Conservation (phyloP, 2,113 vertebrate genomes). For the Rhagologus leucostigma region DNA sequence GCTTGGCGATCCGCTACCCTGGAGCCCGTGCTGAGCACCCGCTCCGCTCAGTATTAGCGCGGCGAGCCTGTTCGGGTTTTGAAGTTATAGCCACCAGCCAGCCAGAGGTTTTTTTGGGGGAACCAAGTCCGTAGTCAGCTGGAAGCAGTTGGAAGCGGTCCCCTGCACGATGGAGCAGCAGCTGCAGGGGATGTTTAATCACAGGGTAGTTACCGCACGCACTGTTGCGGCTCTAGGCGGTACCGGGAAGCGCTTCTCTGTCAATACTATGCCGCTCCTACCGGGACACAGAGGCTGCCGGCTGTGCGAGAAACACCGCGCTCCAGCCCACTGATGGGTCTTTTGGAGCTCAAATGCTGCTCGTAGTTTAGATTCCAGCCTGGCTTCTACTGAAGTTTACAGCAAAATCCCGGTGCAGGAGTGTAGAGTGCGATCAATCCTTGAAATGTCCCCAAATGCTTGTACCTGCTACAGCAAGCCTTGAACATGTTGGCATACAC, state of each 20-base stretch:
- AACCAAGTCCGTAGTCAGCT: neutral
- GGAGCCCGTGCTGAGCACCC: neutral
- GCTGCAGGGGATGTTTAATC: neutral
- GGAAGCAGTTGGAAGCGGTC: neutral
- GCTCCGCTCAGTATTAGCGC: neutral
- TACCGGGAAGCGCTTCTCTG: neutral
- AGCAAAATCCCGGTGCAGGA: neutral
- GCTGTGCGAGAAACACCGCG: neutral
- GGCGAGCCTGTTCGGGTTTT: neutral
- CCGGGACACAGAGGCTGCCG: neutral
- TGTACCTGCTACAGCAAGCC: neutral
- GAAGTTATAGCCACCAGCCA: neutral
- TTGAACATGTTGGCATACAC: neutral
- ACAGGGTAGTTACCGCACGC: neutral
- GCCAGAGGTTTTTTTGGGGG: neutral
- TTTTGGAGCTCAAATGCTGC: neutral
- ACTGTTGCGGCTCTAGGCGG: neutral
- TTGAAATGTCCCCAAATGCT: neutral
- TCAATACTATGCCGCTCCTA: neutral
- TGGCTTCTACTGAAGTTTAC: neutral
- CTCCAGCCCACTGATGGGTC: neutral
- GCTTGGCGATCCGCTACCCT: neutral
- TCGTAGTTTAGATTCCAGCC: neutral
- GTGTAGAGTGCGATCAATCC: neutral
- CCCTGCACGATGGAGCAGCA: neutral